These are phyloP conservation scores for Podargus strigoides DNA, from an alignment of 2,797 vertebrate species.

Conservation along the genomic window DNA sequence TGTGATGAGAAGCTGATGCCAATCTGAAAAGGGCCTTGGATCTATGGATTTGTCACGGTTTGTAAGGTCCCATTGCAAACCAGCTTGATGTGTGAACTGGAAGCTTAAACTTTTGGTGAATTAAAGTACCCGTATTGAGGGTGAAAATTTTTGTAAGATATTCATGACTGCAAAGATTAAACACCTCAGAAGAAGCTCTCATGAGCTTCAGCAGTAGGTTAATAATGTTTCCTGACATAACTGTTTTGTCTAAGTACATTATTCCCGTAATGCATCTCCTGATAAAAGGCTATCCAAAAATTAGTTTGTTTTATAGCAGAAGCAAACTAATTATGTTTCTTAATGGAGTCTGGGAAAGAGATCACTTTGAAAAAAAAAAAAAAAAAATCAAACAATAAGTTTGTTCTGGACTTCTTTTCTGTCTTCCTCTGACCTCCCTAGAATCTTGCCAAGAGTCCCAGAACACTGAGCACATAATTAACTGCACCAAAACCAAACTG, in stretches of 20 bases:
- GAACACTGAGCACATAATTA: background rate
- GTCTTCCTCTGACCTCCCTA: background rate
- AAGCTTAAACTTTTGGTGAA: background rate
- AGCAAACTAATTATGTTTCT: slow-evolving; percentile 15
- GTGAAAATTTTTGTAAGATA: background rate
- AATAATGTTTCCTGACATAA: background rate
- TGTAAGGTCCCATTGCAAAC: background rate
- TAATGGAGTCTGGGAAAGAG: background rate
- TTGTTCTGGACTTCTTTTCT: slow-evolving; percentile 4
- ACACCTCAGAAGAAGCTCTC: background rate
- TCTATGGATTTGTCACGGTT: background rate
- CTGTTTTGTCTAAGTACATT: background rate
- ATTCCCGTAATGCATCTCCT: background rate
- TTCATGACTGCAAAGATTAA: background rate
- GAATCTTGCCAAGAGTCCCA: background rate
- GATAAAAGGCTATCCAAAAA: slow-evolving; percentile 11
- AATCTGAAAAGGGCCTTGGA: background rate
- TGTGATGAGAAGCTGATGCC: background rate
- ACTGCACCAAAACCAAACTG: background rate
- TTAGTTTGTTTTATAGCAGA: background rate
- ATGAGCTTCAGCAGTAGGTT: background rate
- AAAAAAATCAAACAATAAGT: background rate
- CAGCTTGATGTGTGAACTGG: background rate
- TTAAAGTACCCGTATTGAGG: background rate
- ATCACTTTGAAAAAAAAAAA: background rate